A percentile compares a stretch with the other conserved stretches of the same genome.
phyloP scores from a whole-genome alignment of 2,888 invertebrate genomes.

The Acanthococcus lagerstroemiae region DNA sequence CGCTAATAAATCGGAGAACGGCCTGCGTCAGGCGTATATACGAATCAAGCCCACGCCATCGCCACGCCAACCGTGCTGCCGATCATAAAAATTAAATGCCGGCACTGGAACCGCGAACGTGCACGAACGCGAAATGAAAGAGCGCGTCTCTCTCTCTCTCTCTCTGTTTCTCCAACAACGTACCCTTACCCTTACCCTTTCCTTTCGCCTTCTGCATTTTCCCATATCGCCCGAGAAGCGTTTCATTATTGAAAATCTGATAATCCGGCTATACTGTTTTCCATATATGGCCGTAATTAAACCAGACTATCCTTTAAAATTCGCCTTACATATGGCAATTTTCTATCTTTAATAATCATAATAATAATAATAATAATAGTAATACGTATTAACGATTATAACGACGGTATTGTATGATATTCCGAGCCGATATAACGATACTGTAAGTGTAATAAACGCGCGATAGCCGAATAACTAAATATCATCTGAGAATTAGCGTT shows the following conservation, averaged over 20 bases:
- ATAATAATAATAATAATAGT: conserved; percentile 22
- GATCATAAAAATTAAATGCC: neutral
- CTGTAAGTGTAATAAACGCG: conserved; percentile 25
- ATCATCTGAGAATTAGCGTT: conserved; percentile 28
- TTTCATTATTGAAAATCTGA: conserved; percentile 13
- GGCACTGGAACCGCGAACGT: neutral
- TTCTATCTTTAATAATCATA: conserved; percentile 8
- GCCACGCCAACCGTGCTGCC: neutral
- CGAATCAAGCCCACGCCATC: neutral
- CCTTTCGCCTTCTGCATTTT: neutral
- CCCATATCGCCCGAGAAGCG: neutral
- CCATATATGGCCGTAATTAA: conserved; percentile 23
- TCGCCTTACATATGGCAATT: conserved; percentile 30
- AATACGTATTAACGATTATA: conserved; percentile 23
- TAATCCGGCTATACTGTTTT: conserved; percentile 9
- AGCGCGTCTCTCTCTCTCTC: too few relatives aligned
- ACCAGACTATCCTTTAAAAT: conserved; percentile 21
- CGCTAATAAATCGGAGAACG: neutral
- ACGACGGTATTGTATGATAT: conserved; percentile 16
- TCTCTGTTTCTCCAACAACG: too few relatives aligned
- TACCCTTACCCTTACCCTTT: too few relatives aligned
- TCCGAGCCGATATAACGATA: conserved; percentile 19
- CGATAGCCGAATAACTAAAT: conserved; percentile 28
- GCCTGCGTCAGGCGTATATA: neutral
- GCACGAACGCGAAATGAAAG: neutral